Evolutionary conservation across 23 tunicate species (phyloP), one percentile per base, ranked within the genome.

Genomic region (Halocynthia aurantium): DNA sequence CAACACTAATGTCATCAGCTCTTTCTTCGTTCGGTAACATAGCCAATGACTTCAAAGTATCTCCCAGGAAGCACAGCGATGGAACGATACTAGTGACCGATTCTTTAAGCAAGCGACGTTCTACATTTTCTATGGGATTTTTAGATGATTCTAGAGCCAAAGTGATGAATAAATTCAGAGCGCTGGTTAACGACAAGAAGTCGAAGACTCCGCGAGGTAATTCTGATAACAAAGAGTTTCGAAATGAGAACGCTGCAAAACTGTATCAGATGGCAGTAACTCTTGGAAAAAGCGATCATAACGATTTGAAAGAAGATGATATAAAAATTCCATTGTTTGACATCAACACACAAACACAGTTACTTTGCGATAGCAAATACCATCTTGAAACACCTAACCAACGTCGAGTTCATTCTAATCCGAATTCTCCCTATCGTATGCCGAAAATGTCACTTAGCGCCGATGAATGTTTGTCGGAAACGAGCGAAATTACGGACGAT

Each of bases 211-310:
- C 19, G 15, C 10, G 0, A 10, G 31, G 2, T 2, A 5, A 65
- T 20, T 49, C 70, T 49, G 70, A 65, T 8, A 10, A 8, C 2
- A 65, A 40, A 10, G 31, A 65, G 31, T 20, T 31, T 31, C 44
- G 31, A 10, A 20, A 11, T 15, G 70, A 15, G 6, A 65, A 49
- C 31, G 70, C 70, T 11, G 70, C 70, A 65, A 65, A 65, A 65
- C 19, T 65, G 70, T 65, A 20, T 65, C 70, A 65, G 31, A 65
- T 65, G 70, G 70, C 70, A 20, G 19, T 65, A 10, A 15, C n/a
- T 10, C 70, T 49, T 65, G 70, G 22, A 65, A 65, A 65, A 65
- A 58, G n/a, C 17, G 17, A 13, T 58, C 63, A 15, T 58, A 58
- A 58, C 15, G 4, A 58, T 58, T 13, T n/a, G 63, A n/a, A 13